A percentile compares a stretch with the other conserved stretches of the same genome.
Conservation (phyloP, 2,797 vertebrate genomes). For the Pseudochirops cupreus region DNA sequence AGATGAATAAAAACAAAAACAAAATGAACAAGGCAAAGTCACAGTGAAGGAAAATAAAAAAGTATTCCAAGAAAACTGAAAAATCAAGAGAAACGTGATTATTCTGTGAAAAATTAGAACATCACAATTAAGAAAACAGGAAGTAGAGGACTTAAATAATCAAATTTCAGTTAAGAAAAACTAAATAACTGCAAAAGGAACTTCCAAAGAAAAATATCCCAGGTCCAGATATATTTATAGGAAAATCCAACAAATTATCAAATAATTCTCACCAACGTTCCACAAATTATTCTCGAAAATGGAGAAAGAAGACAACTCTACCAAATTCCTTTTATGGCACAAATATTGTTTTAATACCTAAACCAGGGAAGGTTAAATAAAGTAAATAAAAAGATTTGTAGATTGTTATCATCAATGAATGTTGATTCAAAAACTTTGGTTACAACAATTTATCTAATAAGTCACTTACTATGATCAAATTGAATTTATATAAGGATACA, state of each 20-base stretch:
- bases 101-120: neutral
- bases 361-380: neutral
- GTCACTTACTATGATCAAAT: neutral
- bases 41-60: neutral
- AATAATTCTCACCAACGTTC: neutral
- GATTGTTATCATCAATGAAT: neutral
- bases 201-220: neutral
- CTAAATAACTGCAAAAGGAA: neutral
- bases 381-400: neutral
- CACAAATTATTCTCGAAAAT: neutral
- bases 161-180: neutral
- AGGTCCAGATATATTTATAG: neutral
- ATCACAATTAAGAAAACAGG: neutral
- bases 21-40: neutral
- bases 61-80: neutral
- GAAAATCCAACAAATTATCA: neutral
- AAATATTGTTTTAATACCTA: neutral
- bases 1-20: neutral
- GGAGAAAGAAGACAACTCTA: neutral
- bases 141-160: neutral
- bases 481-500: neutral
- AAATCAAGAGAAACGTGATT: neutral
- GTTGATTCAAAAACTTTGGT: neutral
- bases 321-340: neutral
- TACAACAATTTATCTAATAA: neutral